Evolutionary conservation across 1,140 invertebrate genomes (phyloP), one percentile per base, ranked within the genome.

Genomic region (Zaprionus ornatus): DNA sequence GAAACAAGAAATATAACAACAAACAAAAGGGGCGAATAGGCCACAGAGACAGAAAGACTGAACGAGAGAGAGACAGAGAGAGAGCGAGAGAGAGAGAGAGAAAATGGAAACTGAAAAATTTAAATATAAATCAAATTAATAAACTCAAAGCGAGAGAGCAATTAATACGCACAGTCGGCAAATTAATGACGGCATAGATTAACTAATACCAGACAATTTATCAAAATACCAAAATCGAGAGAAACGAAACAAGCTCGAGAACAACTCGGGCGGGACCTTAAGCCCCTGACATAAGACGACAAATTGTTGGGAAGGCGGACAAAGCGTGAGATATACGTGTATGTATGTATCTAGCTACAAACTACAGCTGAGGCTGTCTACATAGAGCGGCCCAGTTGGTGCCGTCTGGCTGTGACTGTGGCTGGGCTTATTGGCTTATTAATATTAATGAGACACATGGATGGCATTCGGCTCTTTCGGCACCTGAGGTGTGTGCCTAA

Each of bases 171-270:
- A 65, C 75, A 79, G 82, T 32, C 2, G 9, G 72, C 79, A 90
- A 90, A 90, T 90, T 85, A 82, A 85, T 90, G 79, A 82, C 72
- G 79, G 86, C 63, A 76, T 72, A 74, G 72, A 88, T 88, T 80
- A 76, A 88, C 80, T 78, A 84, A 88, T 82, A 79, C 66, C 69
- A 64, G 50, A 65, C 74, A 68, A 90, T 84, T 81, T 84, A 85
- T 90, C 85, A 85, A 35, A 72, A 66, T 37, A 37, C 40, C 17
- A 27, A 27, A 64, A 66, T 27, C 29, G 35, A 57, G 37, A 45
- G 45, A 32, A 10, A 23, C 9, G 13, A 27, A 56, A 66, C 6
- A 19, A 50, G 6, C 13, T n/a, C 15, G 19, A 37, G 61, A 64
- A 35, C 25, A 37, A 60, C 66, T 60, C 40, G 40, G 40, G n/a